These are phyloP conservation scores for Equus przewalskii DNA, from an alignment of 2,113 vertebrate species.

Conservation along the genomic window DNA sequence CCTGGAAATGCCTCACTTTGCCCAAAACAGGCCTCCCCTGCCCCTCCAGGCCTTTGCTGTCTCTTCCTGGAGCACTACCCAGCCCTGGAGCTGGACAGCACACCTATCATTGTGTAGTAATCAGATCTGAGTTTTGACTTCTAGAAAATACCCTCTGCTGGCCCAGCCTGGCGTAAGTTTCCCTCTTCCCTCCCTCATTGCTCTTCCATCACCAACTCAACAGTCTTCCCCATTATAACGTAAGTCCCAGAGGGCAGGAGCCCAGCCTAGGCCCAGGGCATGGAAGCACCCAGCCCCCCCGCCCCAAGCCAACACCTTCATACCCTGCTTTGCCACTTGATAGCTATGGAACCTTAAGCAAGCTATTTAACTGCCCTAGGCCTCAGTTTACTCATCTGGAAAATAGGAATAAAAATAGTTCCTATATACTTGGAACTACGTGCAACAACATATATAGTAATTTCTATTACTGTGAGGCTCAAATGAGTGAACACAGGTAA, in stretches of 20 bases:
- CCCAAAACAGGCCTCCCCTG: neutral
- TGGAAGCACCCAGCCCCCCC: neutral
- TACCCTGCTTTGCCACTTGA: neutral
- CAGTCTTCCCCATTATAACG: neutral
- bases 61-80: neutral
- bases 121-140: neutral
- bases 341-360: neutral
- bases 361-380: neutral
- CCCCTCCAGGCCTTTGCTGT: neutral
- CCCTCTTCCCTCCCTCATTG: neutral
- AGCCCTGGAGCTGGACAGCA: neutral
- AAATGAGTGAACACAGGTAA: neutral
- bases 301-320: neutral
- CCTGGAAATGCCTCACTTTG: neutral
- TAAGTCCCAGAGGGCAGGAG: neutral
- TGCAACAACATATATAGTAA: neutral
- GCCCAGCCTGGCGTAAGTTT: neutral
- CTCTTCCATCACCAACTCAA: neutral
- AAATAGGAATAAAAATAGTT: conserved; percentile 9
- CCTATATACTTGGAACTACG: neutral
- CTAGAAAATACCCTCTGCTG: neutral
- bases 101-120: neutral
- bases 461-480: neutral
- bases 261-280: neutral
- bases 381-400: conserved; percentile 18